Conservation (phyloP, 2,113 vertebrate genomes). For the Ardeotis arabs region DNA sequence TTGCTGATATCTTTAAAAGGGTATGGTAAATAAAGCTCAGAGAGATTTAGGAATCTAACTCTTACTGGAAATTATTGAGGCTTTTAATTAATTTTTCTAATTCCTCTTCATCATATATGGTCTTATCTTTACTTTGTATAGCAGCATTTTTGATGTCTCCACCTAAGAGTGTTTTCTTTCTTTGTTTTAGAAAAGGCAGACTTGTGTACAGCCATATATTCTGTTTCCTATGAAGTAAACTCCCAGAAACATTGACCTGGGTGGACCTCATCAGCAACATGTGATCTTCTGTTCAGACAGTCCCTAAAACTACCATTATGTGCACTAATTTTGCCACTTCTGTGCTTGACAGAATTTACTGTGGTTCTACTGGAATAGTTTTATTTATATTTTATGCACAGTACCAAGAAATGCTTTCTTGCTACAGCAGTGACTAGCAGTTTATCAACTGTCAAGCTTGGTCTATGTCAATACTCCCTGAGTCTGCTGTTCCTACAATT, state of each 20-base stretch:
- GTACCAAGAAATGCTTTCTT: not conserved
- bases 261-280: not conserved
- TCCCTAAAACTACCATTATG: not conserved
- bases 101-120: not conserved
- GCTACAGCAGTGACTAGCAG: not conserved
- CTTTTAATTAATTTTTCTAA: not conserved
- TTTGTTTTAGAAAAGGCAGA: not conserved
- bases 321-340: not conserved
- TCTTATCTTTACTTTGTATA: not conserved
- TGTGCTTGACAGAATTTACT: not conserved
- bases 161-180: not conserved
- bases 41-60: not conserved
- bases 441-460: constrained; percentile 34
- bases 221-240: not conserved
- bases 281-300: not conserved
- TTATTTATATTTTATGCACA: constrained; percentile 8
- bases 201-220: not conserved
- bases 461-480: not conserved
- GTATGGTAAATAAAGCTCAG: not conserved
- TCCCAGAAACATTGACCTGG: not conserved
- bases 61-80: not conserved
- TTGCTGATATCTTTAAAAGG: not conserved
- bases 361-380: not conserved
- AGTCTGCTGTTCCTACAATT: not conserved
- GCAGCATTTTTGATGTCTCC: not conserved